Evolutionary conservation across 2,797 vertebrate species (phyloP).

Genomic region (Loriculus beryllinus): DNA sequence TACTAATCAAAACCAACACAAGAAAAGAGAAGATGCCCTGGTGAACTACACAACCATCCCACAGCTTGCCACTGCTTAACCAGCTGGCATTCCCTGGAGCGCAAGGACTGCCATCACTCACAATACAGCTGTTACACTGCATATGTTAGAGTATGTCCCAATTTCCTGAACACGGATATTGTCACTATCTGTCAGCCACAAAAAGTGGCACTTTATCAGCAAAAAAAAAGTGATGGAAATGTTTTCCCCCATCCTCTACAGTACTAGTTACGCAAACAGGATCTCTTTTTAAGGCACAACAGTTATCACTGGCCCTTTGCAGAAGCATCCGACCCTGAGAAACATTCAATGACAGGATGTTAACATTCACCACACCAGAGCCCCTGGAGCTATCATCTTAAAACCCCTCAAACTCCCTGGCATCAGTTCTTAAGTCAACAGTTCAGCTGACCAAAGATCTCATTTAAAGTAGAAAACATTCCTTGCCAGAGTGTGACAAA

Average conservation of each 20-base stretch:
- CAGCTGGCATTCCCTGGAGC: background rate
- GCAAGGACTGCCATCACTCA: background rate
- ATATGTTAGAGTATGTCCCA: too few relatives aligned
- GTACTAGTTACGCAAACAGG: background rate
- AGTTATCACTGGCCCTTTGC: background rate
- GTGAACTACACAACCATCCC: background rate
- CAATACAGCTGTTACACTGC: background rate
- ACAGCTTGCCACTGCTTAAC: background rate
- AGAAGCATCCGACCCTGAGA: background rate
- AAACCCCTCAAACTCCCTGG: background rate
- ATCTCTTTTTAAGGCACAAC: background rate
- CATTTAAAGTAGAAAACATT: background rate
- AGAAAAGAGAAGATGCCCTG: too few relatives aligned
- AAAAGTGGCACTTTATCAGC: background rate
- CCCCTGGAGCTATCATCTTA: background rate
- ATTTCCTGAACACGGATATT: background rate
- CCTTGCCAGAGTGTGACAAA: background rate
- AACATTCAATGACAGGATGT: background rate
- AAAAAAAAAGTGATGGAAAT: background rate
- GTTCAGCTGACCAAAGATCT: background rate
- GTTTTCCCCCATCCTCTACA: background rate
- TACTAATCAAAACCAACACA: background rate
- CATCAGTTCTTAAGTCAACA: background rate
- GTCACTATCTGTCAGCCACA: background rate
- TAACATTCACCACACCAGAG: background rate